Evolutionary conservation across 2,888 invertebrate genomes (phyloP).

Genomic region (Mesorhabditis belari): DNA sequence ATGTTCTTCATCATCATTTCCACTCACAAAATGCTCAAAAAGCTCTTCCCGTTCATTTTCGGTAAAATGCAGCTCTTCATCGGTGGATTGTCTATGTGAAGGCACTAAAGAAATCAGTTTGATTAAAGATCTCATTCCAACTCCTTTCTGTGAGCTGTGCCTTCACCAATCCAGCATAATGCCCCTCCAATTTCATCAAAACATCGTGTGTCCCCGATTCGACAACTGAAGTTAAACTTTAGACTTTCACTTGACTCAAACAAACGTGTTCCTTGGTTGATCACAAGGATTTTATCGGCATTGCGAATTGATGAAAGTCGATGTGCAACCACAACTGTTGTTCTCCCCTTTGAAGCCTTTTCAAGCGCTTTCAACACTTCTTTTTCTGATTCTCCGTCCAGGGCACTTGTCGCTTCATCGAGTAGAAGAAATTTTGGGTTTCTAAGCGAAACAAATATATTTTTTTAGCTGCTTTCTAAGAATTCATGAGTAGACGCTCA

Average conservation of each 20-base stretch:
- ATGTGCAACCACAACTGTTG: neutral
- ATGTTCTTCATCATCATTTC: neutral
- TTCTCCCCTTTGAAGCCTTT: neutral
- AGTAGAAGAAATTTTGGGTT: neutral
- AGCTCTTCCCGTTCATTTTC: neutral
- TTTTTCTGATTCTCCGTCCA: neutral
- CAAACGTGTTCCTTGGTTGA: no score
- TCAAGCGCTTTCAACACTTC: neutral
- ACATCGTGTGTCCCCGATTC: neutral
- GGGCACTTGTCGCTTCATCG: neutral
- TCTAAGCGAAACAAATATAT: neutral
- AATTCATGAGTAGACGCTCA: no score
- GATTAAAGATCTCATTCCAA: neutral
- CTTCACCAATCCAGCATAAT: neutral
- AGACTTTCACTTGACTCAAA: no score
- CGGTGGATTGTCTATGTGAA: neutral
- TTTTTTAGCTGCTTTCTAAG: neutral
- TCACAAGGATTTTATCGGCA: neutral
- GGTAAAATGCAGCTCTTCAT: neutral
- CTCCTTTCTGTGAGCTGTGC: neutral
- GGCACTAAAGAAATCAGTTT: neutral
- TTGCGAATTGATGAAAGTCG: neutral
- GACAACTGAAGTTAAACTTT: no score
- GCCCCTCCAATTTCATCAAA: neutral
- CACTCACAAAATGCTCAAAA: no score